A percentile compares a stretch with the other conserved stretches of the same genome.
These are phyloP conservation scores for Aphelocoma californica DNA, from an alignment of 2,797 vertebrate species.

Conservation along the genomic window DNA sequence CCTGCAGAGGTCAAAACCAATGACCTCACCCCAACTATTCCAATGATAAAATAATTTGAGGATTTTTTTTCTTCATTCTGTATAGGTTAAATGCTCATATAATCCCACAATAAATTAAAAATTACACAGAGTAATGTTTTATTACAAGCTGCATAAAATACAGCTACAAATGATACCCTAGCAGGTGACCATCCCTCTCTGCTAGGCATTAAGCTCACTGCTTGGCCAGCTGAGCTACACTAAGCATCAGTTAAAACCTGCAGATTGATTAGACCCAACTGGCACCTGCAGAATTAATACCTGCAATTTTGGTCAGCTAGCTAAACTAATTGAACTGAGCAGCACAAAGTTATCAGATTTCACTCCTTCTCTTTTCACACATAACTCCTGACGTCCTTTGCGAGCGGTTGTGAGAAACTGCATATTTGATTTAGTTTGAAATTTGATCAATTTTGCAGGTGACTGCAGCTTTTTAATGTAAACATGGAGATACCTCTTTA, in stretches of 20 bases:
- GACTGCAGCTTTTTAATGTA: conserved; percentile 38
- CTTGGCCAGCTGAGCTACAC: conserved; percentile 31
- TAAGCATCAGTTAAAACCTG: conserved; percentile 45
- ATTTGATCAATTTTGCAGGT: conserved; percentile 37
- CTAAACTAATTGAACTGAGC: conserved; percentile 54
- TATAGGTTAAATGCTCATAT: not conserved
- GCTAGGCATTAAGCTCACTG: not conserved
- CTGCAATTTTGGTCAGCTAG: conserved; percentile 33
- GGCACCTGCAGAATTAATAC: conserved; percentile 64
- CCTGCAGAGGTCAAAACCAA: not conserved
- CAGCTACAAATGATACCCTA: conserved; percentile 11
- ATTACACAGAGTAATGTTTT: not conserved
- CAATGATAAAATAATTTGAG: not conserved
- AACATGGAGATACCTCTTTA: conserved; percentile 9
- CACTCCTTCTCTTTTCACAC: conserved; percentile 50
- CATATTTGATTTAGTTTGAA: conserved; percentile 48
- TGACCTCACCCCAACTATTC: not conserved
- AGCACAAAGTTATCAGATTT: conserved; percentile 36
- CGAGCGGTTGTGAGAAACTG: conserved; percentile 40
- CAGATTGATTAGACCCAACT: conserved; percentile 37
- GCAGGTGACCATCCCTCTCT: conserved; percentile 41
- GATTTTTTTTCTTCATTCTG: not conserved
- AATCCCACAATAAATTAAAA: not conserved
- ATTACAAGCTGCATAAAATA: conserved; percentile 16
- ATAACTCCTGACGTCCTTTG: conserved; percentile 57